Conservation (phyloP, 2,797 vertebrate species). For the Chloroceryle inda region DNA sequence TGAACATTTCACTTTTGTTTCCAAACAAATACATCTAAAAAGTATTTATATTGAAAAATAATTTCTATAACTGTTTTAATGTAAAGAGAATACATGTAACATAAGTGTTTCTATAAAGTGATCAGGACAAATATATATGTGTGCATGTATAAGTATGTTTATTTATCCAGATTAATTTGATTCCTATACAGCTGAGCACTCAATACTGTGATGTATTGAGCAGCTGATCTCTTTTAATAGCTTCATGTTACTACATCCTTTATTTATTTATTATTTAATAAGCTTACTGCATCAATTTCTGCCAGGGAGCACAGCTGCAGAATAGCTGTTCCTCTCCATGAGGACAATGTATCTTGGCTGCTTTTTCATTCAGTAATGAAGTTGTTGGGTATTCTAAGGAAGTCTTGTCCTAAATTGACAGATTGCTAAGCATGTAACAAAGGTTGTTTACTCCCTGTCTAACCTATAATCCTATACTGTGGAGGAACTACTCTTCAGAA, state of each 20-base stretch:
- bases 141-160: not conserved
- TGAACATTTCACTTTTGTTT: not conserved
- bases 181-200: not conserved
- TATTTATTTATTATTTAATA: constrained; percentile 69
- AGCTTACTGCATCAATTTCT: constrained; percentile 6
- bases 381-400: not conserved
- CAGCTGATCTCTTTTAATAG: constrained; percentile 64
- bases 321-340: not conserved
- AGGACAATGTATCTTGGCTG: not conserved
- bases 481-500: not conserved
- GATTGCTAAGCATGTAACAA: not conserved
- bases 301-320: constrained; percentile 52
- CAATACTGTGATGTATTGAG: not conserved
- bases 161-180: not conserved
- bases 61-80: not conserved
- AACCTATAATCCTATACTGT: not conserved
- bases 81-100: not conserved
- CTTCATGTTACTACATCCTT: constrained; percentile 48
- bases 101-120: not conserved
- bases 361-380: not conserved
- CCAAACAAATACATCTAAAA: not conserved
- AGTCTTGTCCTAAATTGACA: not conserved
- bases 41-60: not conserved
- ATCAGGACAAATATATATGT: not conserved
- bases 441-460: not conserved